Evolutionary conservation across 2,113 vertebrate species (phyloP).

Genomic region (Donacobius atricapilla): DNA sequence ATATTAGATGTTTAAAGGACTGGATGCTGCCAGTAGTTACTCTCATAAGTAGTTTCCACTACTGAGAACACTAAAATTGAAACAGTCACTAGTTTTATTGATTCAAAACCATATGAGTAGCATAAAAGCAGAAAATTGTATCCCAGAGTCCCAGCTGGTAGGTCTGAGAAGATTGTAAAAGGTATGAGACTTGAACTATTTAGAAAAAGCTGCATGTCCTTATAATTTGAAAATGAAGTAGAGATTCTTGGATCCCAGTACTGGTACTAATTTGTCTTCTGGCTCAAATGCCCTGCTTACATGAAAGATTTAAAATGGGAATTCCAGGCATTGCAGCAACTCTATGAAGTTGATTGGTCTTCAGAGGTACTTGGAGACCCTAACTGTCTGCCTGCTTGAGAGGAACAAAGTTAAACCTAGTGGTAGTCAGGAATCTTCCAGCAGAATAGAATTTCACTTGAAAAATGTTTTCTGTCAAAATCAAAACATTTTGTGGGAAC

Average conservation of each 20-base stretch:
- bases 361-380: background rate
- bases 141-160: background rate
- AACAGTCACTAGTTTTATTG: background rate
- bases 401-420: background rate
- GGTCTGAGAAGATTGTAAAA: background rate
- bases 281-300: background rate
- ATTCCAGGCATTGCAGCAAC: background rate
- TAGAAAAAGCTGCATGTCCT: background rate
- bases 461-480: background rate
- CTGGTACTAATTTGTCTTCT: slow-evolving; percentile 7
- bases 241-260: background rate
- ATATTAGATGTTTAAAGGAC: background rate
- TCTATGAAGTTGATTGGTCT: background rate
- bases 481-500: background rate
- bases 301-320: background rate
- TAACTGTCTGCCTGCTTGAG: background rate
- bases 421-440: background rate
- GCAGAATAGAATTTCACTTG: background rate
- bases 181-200: background rate
- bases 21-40: background rate
- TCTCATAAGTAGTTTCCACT: background rate
- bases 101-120: background rate
- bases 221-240: background rate
- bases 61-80: background rate
- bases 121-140: background rate